phyloP scores from a whole-genome alignment of 2,797 vertebrate species.

The Sebastes steindachneri region DNA sequence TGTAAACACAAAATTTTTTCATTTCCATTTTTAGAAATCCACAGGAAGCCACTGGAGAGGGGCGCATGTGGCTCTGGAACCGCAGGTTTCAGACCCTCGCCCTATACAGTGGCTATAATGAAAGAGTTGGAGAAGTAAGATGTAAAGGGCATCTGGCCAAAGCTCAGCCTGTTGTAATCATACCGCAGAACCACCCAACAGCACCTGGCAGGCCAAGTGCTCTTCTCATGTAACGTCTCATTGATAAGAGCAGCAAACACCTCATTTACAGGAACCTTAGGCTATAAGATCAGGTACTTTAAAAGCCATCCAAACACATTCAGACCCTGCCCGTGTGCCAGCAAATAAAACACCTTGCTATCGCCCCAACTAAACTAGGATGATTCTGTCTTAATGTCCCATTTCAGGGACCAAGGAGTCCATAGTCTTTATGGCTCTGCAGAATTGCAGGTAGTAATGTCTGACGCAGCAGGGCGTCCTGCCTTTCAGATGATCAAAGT shows the following conservation, averaged over 20 bases:
- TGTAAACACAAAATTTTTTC: too few species aligned
- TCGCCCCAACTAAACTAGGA: constrained; percentile 84
- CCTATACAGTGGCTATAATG: background rate
- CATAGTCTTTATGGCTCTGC: constrained; percentile 74
- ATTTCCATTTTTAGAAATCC: too few species aligned
- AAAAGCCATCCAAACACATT: constrained; percentile 80
- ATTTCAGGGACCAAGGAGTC: constrained; percentile 83
- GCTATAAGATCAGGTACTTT: constrained; percentile 81
- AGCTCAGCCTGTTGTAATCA: constrained; percentile 50
- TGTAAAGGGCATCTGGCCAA: constrained; percentile 7
- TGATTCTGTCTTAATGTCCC: constrained; percentile 88
- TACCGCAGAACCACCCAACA: constrained; percentile 38
- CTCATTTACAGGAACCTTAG: constrained; percentile 80
- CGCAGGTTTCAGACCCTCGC: too few species aligned
- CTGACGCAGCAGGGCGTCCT: constrained; percentile 72
- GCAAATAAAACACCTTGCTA: constrained; percentile 79
- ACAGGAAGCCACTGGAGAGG: too few species aligned
- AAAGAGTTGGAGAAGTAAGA: constrained; percentile 42
- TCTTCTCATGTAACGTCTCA: constrained; percentile 81
- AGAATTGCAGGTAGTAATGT: constrained; percentile 80
- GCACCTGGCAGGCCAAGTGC: constrained; percentile 29
- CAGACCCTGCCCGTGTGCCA: constrained; percentile 65
- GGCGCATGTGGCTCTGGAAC: too few species aligned
- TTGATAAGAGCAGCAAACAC: constrained; percentile 81
- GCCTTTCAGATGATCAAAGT: constrained; percentile 79